Conservation (phyloP, 2,888 invertebrate genomes). For the Boloria selene region DNA sequence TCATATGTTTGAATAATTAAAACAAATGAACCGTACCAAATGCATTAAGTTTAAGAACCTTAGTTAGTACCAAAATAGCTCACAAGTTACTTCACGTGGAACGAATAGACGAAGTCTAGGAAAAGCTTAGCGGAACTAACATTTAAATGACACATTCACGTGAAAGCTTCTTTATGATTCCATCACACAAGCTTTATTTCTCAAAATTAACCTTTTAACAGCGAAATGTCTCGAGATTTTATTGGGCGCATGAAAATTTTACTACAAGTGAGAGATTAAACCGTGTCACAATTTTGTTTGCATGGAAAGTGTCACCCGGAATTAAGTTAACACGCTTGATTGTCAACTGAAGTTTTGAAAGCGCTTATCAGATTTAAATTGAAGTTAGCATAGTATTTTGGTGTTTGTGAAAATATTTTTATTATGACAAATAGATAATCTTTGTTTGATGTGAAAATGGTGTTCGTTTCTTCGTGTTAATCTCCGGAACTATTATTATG, state of each 20-base stretch:
- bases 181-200: conserved; percentile 46
- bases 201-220: conserved; percentile 48
- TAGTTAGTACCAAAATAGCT: too few species aligned
- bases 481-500: too few species aligned
- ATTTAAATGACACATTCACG: conserved; percentile 26
- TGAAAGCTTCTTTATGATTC: conserved; percentile 48
- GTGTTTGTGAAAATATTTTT: too few species aligned
- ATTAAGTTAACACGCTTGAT: conserved; percentile 7
- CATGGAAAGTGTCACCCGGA: conserved; percentile 5
- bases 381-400: too few species aligned
- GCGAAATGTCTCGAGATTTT: conserved; percentile 48
- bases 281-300: conserved; percentile 34
- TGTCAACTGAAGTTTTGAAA: background rate
- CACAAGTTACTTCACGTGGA: too few species aligned
- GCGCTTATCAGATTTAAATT: too few species aligned
- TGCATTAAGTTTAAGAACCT: too few species aligned
- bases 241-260: conserved; percentile 49
- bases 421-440: too few species aligned
- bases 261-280: conserved; percentile 42
- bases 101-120: conserved; percentile 1
- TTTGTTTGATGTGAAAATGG: too few species aligned
- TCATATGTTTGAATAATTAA: too few species aligned
- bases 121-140: conserved; percentile 3
- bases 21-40: too few species aligned
- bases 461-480: too few species aligned